phyloP scores from a whole-genome alignment of 2,113 vertebrate species.

The Salvelinus namaycush region DNA sequence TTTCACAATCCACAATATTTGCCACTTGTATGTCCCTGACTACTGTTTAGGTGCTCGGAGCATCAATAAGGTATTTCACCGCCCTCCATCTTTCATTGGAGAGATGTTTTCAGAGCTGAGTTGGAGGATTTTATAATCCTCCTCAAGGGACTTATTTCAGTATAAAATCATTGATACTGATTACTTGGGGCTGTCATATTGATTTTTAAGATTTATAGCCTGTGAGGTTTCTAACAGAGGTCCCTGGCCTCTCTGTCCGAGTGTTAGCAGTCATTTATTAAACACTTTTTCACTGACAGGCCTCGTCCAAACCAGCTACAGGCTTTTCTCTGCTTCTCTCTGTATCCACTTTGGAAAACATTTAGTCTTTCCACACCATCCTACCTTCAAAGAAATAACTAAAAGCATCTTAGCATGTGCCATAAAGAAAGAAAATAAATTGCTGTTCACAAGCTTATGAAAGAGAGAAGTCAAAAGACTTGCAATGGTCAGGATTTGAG shows the following conservation, averaged over 20 bases:
- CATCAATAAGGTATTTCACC: neutral
- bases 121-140: conserved; percentile 12
- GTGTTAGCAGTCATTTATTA: conserved; percentile 28
- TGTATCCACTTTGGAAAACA: neutral
- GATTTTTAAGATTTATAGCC: conserved; percentile 32
- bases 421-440: neutral
- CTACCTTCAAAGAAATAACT: neutral
- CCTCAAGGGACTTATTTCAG: conserved; percentile 37
- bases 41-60: neutral
- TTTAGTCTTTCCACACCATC: neutral
- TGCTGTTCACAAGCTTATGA: neutral
- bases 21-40: neutral
- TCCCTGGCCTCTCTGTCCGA: conserved; percentile 4
- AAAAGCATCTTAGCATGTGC: neutral
- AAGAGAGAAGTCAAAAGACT: neutral
- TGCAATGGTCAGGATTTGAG: neutral
- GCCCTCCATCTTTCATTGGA: neutral
- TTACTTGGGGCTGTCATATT: conserved; percentile 36
- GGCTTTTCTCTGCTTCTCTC: neutral
- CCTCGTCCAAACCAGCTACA: neutral
- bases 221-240: conserved; percentile 18
- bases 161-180: conserved; percentile 43
- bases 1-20: neutral
- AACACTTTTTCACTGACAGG: conserved; percentile 11
- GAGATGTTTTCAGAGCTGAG: conserved; percentile 15